Base-by-base conservation (phyloP, 2,888 invertebrate genomes). In the Epirrhoe tristata region DNA sequence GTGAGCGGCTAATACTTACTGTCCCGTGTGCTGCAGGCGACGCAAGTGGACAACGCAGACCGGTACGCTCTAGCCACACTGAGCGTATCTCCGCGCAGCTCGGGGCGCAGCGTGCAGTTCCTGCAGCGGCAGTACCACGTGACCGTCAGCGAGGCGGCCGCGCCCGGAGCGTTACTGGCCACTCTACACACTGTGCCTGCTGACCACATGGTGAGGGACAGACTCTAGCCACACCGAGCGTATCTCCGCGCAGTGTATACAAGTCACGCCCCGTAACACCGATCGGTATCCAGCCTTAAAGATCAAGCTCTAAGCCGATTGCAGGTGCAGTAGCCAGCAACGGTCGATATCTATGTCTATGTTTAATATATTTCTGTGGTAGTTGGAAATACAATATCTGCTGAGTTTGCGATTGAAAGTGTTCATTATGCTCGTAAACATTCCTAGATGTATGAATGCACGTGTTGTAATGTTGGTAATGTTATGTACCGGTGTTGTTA, bases 21-120 rank as follows among this genome's bases (percentile, higher is more conserved):
- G 36, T 36, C 36, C 0, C 12, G 46, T 17, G 0, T n/a, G 24
- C 67, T 67, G 0, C 89, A 96, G 95, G 97, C 97, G 7, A 96
- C 96, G 0, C 97, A 97, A 83, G 93, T 96, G 68, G 98, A 98
- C 89, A 98, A 98, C 93, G 93, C 96, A 0, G 98, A 98, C 91
- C 95, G 98, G 60, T 98, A 98, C 85, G 97, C 98, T 0, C 91
- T 98, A 67, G 96, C 97, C 0, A 98, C 98, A 0, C 94, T 98
- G 61, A 95, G 96, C 12, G 93, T 98, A 93, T 78, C 97, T 96
- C 87, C 50, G 96, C 66, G 95, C 10, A 91, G 95, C 5, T 96
- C 96, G 84, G 95, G 63, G 39, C 54, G 64, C 66, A 36, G 89
- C 94, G 93, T 96, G 63, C 94, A 94, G 74, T 98, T 98, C 91